Evolutionary conservation across 1,140 invertebrate species (phyloP).

Genomic region (Holcopasites calliopsidis): DNA sequence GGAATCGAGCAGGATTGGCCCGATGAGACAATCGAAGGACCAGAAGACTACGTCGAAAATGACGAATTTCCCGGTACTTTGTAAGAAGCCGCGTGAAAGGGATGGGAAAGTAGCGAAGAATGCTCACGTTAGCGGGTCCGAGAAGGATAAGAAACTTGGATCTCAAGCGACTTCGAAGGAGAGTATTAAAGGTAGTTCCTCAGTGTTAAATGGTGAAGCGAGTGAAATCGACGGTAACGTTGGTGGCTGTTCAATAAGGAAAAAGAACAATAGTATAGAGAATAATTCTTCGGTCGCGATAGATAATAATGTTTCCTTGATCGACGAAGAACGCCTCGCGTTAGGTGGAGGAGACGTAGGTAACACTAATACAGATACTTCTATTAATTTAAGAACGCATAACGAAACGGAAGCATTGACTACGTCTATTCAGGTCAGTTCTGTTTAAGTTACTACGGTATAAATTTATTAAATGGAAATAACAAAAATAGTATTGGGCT

Average conservation of each 20-base stretch:
- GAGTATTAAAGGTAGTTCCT: slow-evolving; percentile 66
- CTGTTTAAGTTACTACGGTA: slow-evolving; percentile 65
- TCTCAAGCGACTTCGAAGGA: slow-evolving; percentile 68
- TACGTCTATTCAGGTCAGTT: slow-evolving; percentile 74
- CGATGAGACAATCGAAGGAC: slow-evolving; percentile 72
- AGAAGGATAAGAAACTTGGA: slow-evolving; percentile 71
- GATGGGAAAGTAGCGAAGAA: slow-evolving; percentile 70
- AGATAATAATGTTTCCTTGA: slow-evolving; percentile 67
- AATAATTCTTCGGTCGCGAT: slow-evolving; percentile 61
- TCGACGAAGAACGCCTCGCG: slow-evolving; percentile 62
- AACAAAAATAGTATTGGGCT: slow-evolving; percentile 47
- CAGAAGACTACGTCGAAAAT: slow-evolving; percentile 67
- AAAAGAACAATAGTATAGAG: slow-evolving; percentile 69
- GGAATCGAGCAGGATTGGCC: slow-evolving; percentile 67
- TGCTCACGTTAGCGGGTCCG: slow-evolving; percentile 56
- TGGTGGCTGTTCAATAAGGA: slow-evolving; percentile 63
- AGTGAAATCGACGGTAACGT: slow-evolving; percentile 59
- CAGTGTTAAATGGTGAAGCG: slow-evolving; percentile 64
- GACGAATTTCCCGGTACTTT: slow-evolving; percentile 65
- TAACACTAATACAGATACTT: slow-evolving; percentile 66
- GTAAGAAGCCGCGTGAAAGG: slow-evolving; percentile 70
- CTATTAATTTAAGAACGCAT: slow-evolving; percentile 64
- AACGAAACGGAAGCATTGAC: slow-evolving; percentile 70
- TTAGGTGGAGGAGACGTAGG: slow-evolving; percentile 65
- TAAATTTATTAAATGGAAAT: slow-evolving; percentile 20